phyloP scores from a whole-genome alignment of 2,113 vertebrate genomes.

The Lycocorax pyrrhopterus region DNA sequence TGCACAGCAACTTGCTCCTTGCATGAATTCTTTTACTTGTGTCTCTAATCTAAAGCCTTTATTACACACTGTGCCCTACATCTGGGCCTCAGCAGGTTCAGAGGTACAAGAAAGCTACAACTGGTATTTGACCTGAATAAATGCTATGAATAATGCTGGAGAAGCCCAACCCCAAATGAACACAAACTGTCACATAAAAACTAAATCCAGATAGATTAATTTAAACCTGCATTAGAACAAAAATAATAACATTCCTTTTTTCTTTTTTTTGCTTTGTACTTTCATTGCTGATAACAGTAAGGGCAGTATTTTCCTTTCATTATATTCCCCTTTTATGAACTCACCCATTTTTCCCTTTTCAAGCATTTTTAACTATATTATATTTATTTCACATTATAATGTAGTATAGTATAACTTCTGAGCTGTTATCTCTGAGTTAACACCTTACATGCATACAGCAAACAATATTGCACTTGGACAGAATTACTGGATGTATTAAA shows the following conservation, averaged over 20 bases:
- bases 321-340: neutral
- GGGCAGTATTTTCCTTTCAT: neutral
- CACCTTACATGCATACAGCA: neutral
- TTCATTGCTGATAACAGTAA: neutral
- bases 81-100: constrained; percentile 8
- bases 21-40: neutral
- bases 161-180: neutral
- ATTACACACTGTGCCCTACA: neutral
- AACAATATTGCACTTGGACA: neutral
- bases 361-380: neutral
- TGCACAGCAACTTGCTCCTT: neutral
- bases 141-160: neutral
- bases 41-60: neutral
- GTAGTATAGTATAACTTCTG: neutral
- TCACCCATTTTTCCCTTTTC: neutral
- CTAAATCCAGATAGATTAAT: neutral
- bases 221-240: neutral
- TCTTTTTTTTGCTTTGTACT: neutral
- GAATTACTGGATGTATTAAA: neutral
- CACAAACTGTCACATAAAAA: neutral
- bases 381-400: neutral
- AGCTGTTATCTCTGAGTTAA: neutral
- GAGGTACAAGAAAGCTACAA: neutral
- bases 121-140: constrained; percentile 2
- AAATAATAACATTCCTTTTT: neutral